Base-by-base conservation (phyloP, 2,888 invertebrate species). In the Nemapogon koenigi region DNA sequence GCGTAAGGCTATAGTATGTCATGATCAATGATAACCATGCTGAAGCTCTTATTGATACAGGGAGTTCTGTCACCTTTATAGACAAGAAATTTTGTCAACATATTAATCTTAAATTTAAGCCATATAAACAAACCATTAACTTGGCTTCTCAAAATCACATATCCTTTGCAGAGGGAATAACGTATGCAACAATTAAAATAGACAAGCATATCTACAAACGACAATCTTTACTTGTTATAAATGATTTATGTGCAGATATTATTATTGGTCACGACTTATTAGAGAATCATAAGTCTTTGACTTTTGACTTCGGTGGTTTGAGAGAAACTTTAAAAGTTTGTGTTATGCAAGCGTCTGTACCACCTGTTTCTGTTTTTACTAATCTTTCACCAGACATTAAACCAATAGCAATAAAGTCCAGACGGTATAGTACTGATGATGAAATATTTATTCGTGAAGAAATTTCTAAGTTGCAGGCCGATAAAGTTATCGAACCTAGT, bases 401-500 rank as follows among this genome's bases (percentile, higher is more conserved):
- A 25, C 35, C 35, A 3, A 26, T 35, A 18, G 3, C 15, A 3
- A 22, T 25, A 3, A 25, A 11, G 6, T 26, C 35, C 2, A 25
- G 15, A 15, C 6, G 16, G 15, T n/a, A n/a, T 10, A 14, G 14
- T 3, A 3, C 2, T 7, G 15, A 35, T 10, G 26, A 35, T 25
- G 4, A 16, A 16, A 25, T 13, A 3, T 35, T 35, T 26, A 35
- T 35, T 16, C 13, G 16, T 15, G 4, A 6, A 3, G 35, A 35
- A 26, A 26, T 35, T 6, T 14, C 13, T 4, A 35, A 15, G 16
- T 11, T 35, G 16, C n/a, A 26, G n/a, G 11, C 16, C 8, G 26
- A 26, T 25, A 16, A n/a, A 15, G 26, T 35, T n/a, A 35, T 35
- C 14, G 35, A 35, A 26, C 26, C 13, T 15, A 26, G 26, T 16